Evolutionary conservation across 1,140 invertebrate species (phyloP), one percentile per base, ranked within the genome.

Genomic region (Saccostrea glomerata): DNA sequence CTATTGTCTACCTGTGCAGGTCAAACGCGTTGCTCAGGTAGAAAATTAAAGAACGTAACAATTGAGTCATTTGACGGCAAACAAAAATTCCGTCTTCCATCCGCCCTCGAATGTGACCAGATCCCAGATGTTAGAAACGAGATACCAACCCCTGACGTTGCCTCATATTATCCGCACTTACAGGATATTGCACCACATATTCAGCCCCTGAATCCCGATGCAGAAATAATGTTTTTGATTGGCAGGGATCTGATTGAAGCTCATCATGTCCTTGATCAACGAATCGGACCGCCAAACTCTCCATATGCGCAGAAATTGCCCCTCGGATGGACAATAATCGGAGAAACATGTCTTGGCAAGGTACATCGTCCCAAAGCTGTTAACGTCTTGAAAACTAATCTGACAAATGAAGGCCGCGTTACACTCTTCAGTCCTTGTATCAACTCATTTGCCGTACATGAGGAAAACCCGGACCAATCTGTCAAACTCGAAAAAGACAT

Each of bases 81-180:
- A 11, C n/a, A 36, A 56, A 40, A 9, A 2, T 60, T 89, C 2
- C 23, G 84, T 20, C 54, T 89, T 30, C 85, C 88, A 56, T n/a
- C 58, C 23, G 20, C 86, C 40, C 40, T 89, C 25, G 88, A 89
- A 25, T 89, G 88, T 83, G 58, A 89, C 30, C 63, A 20, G 20
- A 89, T 89, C 36, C 88, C 85, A n/a, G 73, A 89, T 54, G 83
- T 86, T 89, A 40, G 88, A 54, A 66, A 66, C 15, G 85, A 89
- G 20, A 89, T 89, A n/a, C 55, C 88, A 6, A 66, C 70, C 3
- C 36, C 63, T 55, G 77, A 82, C 3, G 82, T 86, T 1, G 85
- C 88, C 12, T 55, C 20, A 55, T 15, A 63, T 6, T 86, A 66
- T 30, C 56, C 56, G 77, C 84, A 30, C 55, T 85, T 36, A 15